Conservation (phyloP, 1,140 invertebrate species). For the Sesamia nonagrioides region DNA sequence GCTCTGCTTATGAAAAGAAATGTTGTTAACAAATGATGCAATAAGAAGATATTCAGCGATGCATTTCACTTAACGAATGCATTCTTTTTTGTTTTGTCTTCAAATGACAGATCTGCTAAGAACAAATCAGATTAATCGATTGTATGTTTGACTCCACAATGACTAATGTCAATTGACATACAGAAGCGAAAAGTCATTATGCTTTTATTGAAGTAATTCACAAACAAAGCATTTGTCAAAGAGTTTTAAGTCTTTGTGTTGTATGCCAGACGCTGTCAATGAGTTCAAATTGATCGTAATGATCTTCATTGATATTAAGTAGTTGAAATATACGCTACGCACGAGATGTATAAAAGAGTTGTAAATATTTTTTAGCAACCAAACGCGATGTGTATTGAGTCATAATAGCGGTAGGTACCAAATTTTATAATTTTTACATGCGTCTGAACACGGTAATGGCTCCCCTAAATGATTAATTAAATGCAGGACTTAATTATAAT, state of each 20-base stretch:
- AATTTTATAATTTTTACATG: neutral
- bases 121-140: conserved; percentile 16
- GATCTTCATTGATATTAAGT: conserved; percentile 9
- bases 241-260: neutral
- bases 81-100: neutral
- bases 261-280: neutral
- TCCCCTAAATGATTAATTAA: neutral
- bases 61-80: neutral
- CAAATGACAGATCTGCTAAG: neutral
- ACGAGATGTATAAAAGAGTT: neutral
- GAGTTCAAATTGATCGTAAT: conserved; percentile 3
- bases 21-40: too few species aligned
- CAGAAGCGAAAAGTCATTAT: neutral
- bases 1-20: too few species aligned
- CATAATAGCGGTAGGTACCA: neutral
- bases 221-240: neutral
- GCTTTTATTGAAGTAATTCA: neutral
- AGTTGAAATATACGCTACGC: neutral
- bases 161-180: conserved; percentile 9
- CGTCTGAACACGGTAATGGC: neutral
- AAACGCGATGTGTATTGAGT: neutral
- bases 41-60: neutral
- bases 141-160: neutral
- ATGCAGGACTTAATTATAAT: neutral
- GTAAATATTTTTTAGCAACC: neutral